Evolutionary conservation across 2,797 vertebrate species (phyloP).

Genomic region (Sebastes paucispinis): DNA sequence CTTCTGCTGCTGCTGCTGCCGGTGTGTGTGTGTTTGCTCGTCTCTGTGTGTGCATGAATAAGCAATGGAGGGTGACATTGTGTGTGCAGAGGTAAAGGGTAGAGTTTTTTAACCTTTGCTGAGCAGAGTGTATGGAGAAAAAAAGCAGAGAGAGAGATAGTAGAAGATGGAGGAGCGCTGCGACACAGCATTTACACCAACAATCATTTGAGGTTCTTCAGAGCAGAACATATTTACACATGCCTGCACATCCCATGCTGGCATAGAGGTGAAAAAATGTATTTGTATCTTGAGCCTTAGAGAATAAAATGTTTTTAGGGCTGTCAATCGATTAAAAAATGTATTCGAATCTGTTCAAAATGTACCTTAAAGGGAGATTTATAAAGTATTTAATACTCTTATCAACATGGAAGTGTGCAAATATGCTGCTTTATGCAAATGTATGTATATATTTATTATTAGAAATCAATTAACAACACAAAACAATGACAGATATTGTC

Average conservation of each 20-base stretch:
- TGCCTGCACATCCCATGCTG: conserved; percentile 24
- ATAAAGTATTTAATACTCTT: no score
- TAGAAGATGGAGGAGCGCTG: conserved; percentile 2
- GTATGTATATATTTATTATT: no score
- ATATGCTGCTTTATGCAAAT: no score
- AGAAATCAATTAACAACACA: no score
- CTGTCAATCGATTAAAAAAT: no score
- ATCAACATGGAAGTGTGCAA: fast-evolving
- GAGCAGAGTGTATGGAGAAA: not conserved
- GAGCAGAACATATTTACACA: conserved; percentile 46
- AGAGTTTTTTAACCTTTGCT: conserved; percentile 23
- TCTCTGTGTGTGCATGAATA: conserved; percentile 37
- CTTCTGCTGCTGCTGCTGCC: conserved; percentile 11
- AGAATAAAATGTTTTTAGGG: not conserved
- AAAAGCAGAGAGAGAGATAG: not conserved
- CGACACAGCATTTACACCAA: conserved; percentile 15
- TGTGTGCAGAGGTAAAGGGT: conserved; percentile 32
- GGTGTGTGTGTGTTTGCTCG: not conserved
- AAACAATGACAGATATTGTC: no score
- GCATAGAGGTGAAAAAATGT: not conserved
- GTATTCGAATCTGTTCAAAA: no score
- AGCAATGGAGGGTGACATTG: conserved; percentile 50
- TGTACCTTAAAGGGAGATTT: no score
- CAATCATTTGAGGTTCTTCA: conserved; percentile 48
- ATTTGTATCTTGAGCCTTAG: not conserved